Percentiles rank a stretch among this genome's conserved stretches.
phyloP scores from a whole-genome alignment of 2,797 vertebrate species.

The Champsocephalus esox region DNA sequence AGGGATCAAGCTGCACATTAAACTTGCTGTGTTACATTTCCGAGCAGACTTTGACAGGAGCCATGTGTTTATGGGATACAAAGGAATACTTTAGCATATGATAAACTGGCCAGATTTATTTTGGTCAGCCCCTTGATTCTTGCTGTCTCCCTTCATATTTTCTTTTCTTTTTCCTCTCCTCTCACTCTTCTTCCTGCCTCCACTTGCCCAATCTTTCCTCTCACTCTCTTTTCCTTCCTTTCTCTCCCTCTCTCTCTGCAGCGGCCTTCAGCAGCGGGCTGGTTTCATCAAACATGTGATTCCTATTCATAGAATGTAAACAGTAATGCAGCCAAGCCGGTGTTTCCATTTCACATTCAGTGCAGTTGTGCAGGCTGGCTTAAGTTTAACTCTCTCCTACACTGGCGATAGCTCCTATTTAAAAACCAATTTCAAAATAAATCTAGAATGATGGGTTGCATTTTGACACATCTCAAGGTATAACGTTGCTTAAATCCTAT shows the following conservation, averaged over 20 bases:
- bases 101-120: slow-evolving; percentile 44
- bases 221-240: slow-evolving; percentile 2
- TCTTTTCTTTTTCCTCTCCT: slow-evolving; percentile 37
- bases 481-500: background rate
- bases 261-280: slow-evolving; percentile 54
- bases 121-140: slow-evolving; percentile 44
- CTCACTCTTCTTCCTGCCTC: slow-evolving; percentile 27
- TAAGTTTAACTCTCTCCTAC: slow-evolving; percentile 53
- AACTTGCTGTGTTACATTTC: slow-evolving; percentile 54
- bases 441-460: background rate
- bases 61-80: slow-evolving; percentile 50
- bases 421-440: slow-evolving; percentile 38
- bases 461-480: background rate
- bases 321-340: slow-evolving; percentile 71
- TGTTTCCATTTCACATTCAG: slow-evolving; percentile 76
- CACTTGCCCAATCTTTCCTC: slow-evolving; percentile 34
- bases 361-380: slow-evolving; percentile 53
- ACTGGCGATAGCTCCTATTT: slow-evolving; percentile 5
- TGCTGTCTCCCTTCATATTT: slow-evolving; percentile 23
- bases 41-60: slow-evolving; percentile 44
- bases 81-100: slow-evolving; percentile 38
- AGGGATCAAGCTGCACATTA: slow-evolving; percentile 54
- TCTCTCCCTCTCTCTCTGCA: slow-evolving; percentile 19
- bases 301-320: slow-evolving; percentile 86
- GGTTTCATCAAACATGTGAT: slow-evolving; percentile 79